Conservation (phyloP, 2,797 vertebrate species). For the Heteromormyrus szaboi region DNA sequence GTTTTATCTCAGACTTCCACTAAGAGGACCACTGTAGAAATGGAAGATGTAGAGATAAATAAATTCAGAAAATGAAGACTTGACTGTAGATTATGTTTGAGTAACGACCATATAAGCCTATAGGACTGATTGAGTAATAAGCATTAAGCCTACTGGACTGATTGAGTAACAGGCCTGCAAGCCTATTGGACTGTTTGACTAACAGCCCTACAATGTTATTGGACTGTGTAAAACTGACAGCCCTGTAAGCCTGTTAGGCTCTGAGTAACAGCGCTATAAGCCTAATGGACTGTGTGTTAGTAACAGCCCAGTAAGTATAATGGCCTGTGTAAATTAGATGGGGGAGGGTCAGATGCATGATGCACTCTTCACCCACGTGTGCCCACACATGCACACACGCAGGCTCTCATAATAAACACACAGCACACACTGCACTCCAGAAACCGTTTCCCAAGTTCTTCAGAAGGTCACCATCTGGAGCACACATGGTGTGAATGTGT, state of each 20-base stretch:
- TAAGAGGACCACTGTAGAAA: not conserved
- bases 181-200: not conserved
- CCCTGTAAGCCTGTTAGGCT: not conserved
- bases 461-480: not conserved
- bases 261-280: not conserved
- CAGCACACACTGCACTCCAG: not conserved
- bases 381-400: not conserved
- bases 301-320: not conserved
- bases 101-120: not conserved
- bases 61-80: not conserved
- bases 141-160: not conserved
- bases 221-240: not conserved
- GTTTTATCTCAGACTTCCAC: not conserved
- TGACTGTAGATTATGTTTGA: not conserved
- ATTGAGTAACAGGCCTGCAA: not conserved
- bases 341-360: not conserved
- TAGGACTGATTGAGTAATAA: not conserved
- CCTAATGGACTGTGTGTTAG: not conserved
- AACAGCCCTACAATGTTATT: not conserved
- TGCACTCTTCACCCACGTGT: not conserved
- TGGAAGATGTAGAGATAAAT: not conserved
- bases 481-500: not conserved
- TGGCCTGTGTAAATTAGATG: not conserved
- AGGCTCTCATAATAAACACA: not conserved
- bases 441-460: not conserved